Percentiles rank a stretch among this genome's conserved stretches.
Evolutionary conservation across 2,797 vertebrate species (phyloP).

Genomic region (Ciconia nigra): DNA sequence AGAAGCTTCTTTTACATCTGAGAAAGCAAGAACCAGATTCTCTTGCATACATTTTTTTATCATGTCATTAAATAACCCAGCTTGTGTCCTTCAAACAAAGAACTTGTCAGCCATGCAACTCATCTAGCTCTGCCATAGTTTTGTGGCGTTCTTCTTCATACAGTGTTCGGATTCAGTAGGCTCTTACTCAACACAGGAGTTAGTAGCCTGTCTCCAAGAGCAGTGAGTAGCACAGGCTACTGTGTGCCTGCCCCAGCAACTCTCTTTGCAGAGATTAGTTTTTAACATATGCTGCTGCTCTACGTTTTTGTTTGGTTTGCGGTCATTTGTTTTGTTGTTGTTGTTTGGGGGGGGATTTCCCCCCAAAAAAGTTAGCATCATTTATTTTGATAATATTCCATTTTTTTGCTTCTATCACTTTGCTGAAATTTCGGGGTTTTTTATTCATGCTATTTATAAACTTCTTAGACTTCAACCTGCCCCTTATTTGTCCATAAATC

Average conservation of each 20-base stretch:
- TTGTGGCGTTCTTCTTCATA: neutral
- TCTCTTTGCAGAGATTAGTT: neutral
- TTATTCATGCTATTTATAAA: neutral
- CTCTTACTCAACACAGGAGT: neutral
- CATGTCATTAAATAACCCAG: neutral
- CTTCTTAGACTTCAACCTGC: neutral
- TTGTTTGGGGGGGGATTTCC: neutral
- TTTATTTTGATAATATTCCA: neutral
- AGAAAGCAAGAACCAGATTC: neutral
- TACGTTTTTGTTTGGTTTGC: neutral
- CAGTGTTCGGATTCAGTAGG: neutral
- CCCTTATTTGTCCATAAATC: neutral
- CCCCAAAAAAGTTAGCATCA: rapidly evolving
- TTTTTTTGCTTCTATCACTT: neutral
- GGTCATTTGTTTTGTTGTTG: neutral
- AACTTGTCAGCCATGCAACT: neutral
- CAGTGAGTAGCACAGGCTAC: neutral
- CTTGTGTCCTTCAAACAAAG: neutral
- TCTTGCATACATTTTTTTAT: neutral
- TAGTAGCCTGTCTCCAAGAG: neutral
- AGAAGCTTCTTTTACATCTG: neutral
- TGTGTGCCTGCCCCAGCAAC: neutral
- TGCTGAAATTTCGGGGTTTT: neutral
- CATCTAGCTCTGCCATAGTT: neutral
- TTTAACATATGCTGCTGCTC: neutral